These are phyloP conservation scores for Mustela erminea DNA, from an alignment of 2,797 vertebrate genomes.

Conservation along the genomic window DNA sequence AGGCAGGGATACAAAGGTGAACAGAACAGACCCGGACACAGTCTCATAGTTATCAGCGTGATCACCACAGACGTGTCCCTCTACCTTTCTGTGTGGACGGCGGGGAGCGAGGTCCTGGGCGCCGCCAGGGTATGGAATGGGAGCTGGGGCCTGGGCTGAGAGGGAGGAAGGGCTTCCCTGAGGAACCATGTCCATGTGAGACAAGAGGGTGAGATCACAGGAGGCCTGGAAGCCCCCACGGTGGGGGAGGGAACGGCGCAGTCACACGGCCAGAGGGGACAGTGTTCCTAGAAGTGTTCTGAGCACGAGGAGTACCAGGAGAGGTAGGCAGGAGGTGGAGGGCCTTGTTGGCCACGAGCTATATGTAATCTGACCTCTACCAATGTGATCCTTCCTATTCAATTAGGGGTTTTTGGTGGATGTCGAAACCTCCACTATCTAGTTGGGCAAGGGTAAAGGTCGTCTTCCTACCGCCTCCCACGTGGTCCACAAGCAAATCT, in stretches of 20 bases:
- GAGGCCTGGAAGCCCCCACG: not conserved
- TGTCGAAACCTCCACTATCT: not conserved
- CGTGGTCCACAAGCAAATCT: not conserved
- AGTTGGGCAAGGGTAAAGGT: not conserved
- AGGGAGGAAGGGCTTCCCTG: not conserved
- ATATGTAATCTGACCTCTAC: not conserved
- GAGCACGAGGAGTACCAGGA: not conserved
- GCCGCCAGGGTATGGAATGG: rapidly evolving
- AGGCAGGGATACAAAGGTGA: not conserved
- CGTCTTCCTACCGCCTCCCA: not conserved
- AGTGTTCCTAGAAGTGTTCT: not conserved
- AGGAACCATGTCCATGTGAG: not conserved
- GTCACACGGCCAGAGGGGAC: rapidly evolving
- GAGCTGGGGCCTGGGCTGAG: too few relatives aligned
- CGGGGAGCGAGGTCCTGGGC: not conserved
- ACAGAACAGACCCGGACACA: too few relatives aligned
- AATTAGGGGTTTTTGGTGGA: not conserved
- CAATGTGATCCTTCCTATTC: not conserved
- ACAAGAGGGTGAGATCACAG: not conserved
- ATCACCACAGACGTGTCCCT: rapidly evolving
- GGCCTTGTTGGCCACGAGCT: rapidly evolving
- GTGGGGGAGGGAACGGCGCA: rapidly evolving
- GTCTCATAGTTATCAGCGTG: rapidly evolving
- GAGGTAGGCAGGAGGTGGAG: not conserved
- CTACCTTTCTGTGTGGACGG: rapidly evolving